These are phyloP conservation scores for Neodiprion pinetum DNA, from an alignment of 1,140 invertebrate genomes.

Conservation along the genomic window DNA sequence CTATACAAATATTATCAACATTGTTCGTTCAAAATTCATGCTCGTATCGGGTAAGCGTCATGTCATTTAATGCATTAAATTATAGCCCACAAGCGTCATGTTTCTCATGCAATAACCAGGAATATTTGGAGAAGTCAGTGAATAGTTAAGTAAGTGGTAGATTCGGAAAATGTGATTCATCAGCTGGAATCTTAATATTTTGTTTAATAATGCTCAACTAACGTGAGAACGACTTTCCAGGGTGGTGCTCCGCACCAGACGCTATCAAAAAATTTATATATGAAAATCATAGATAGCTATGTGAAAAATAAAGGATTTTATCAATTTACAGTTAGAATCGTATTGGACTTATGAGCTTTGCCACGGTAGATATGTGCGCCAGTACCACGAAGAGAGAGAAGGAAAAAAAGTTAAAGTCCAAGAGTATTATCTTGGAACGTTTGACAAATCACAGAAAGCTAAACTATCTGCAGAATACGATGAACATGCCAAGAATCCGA, in stretches of 20 bases:
- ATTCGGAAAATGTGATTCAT: constrained; percentile 4
- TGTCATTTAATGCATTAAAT: neutral
- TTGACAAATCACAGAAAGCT: constrained; percentile 65
- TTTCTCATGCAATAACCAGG: constrained; percentile 14
- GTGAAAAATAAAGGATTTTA: constrained; percentile 9
- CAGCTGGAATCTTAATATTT: constrained; percentile 8
- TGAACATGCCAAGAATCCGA: constrained; percentile 58
- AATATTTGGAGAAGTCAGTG: constrained; percentile 14
- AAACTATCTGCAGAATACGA: constrained; percentile 63
- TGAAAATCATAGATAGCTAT: no score
- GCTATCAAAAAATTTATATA: no score
- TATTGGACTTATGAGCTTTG: constrained; percentile 99
- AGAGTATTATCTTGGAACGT: constrained; percentile 83
- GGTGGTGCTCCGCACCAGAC: no score
- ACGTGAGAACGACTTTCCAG: no score
- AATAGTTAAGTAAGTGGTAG: neutral
- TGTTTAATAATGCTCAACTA: constrained; percentile 18
- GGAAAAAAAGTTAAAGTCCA: constrained; percentile 81
- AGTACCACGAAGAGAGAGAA: constrained; percentile 95
- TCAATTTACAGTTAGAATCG: constrained; percentile 75
- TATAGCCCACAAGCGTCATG: neutral
- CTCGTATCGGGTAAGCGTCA: constrained; percentile 74
- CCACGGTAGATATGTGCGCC: constrained; percentile 87
- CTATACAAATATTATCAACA: constrained; percentile 77
- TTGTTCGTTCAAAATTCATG: constrained; percentile 79